Evolutionary conservation across 2,113 vertebrate genomes (phyloP), one percentile per base, ranked within the genome.

Genomic region (Crotalus tigris): DNA sequence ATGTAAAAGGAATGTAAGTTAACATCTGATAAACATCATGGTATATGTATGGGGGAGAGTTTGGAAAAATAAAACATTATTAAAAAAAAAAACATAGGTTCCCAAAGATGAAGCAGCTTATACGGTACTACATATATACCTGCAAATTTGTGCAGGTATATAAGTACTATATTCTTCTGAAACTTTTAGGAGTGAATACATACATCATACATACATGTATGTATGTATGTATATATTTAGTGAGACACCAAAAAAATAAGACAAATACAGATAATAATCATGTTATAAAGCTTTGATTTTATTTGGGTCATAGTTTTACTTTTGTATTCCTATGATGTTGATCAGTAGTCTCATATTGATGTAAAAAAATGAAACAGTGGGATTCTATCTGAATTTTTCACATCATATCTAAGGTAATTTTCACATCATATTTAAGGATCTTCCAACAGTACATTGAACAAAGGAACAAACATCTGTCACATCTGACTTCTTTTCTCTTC

Each of bases 381-480:
- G 93, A 93, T 61, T 93, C 53, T 85, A 44, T 90, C 64, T 90
- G 89, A 90, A 90, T 51, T n/a, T 61, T 90, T 19, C n/a, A 24
- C 49, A 53, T 85, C 58, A 51, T 87, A 93, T 85, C 89, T 93
- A 85, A 90, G 81, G 49, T 51, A 51, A 90, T n/a, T 61, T 90
- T 19, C n/a, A 24, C 49, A 61, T 85, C 85, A 85, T 87, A 93
- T 85, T 81, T 93, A 85, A 90, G 81, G 24, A 93, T 93, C 75
- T 93, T 64, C 81, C 46, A 87, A 64, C 75, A 93, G 92, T 93
- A 58, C 89, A 90, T 90, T 87, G 90, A 93, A 44, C 89, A 87
- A 87, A 87, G 81, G 86, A 24, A 87, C 46, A 86, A 93, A 93
- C 89, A 93, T 54, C 92, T 90, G 92, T 93, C 92, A 93, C 92